Evolutionary conservation across 2,113 vertebrate genomes (phyloP), one percentile per base, ranked within the genome.

Genomic region (Peucedramus taeniatus): DNA sequence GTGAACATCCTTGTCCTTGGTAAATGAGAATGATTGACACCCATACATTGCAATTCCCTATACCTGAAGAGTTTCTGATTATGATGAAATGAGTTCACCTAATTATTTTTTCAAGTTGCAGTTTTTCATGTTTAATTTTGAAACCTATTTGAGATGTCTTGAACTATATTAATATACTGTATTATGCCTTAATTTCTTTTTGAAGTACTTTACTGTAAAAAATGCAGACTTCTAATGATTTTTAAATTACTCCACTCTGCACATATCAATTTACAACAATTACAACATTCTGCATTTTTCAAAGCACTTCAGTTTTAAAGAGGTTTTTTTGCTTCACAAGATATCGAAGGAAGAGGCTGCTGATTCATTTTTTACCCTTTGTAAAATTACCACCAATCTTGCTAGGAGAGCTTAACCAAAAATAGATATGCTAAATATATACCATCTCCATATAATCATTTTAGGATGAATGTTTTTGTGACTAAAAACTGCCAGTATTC

Each of bases 201-300:
- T 94, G 84, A 98, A 96, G 94, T 94, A 97, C 96, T 98, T 97
- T 96, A 96, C 96, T 97, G 97, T 97, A 95, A 97, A 97, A 98
- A 98, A 97, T 96, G 96, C 95, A 96, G 92, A 93, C 90, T 96
- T 97, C 95, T 98, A 98, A 97, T 97, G 96, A 98, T 98, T 98
- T 98, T 96, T 96, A 97, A 97, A 98, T 98, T 96, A 97, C 96
- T 97, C 95, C 85, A 96, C 97, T 97, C 95, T 87, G 96, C 94
- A 97, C 95, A 97, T 97, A 96, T 91, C 97, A 98, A 98, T 98
- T 98, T 98, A 96, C 79, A 95, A 97, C 95, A 94, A 97, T 97
- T 97, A 97, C 95, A 97, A 97, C 96, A 94, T 97, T 96, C 95
- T 97, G 96, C 88, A 93, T 95, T 97, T 97, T 93, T 87, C 89